These are phyloP conservation scores for Darevskia mixta DNA, from an alignment of 2,797 vertebrate genomes.

Conservation along the genomic window DNA sequence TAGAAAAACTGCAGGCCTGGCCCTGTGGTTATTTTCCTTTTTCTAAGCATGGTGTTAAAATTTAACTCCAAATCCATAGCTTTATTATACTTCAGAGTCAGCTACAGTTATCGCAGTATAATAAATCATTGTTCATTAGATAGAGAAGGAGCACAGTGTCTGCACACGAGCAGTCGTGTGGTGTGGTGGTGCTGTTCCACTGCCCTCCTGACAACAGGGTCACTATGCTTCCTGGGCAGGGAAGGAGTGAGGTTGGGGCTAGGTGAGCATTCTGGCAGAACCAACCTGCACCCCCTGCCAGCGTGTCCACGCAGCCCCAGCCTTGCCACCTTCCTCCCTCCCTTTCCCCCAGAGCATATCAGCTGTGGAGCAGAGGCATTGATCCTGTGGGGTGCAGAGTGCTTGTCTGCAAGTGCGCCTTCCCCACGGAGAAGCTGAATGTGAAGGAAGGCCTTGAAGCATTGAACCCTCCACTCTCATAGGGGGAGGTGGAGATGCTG, in stretches of 20 bases:
- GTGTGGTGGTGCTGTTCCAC: neutral
- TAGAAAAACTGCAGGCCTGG: neutral
- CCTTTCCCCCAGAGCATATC: too few relatives aligned
- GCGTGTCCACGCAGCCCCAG: too few relatives aligned
- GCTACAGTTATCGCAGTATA: neutral
- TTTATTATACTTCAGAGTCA: neutral
- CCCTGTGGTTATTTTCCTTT: neutral
- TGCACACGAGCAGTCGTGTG: neutral
- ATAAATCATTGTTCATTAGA: neutral
- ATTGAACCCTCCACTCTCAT: neutral
- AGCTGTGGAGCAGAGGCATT: neutral
- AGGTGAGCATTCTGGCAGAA: too few relatives aligned
- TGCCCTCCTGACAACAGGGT: neutral
- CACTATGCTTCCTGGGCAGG: too few relatives aligned
- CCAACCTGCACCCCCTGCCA: too few relatives aligned
- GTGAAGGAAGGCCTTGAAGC: neutral
- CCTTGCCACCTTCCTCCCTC: too few relatives aligned
- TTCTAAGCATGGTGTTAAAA: neutral
- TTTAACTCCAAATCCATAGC: neutral
- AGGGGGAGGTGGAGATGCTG: neutral
- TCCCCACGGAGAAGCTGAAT: too few relatives aligned
- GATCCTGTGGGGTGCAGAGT: neutral
- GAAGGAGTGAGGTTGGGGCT: too few relatives aligned
- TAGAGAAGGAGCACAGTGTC: neutral
- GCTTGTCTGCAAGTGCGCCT: too few relatives aligned